Evolutionary conservation across 1,140 invertebrate species (phyloP).

Genomic region (Drosophila teissieri): DNA sequence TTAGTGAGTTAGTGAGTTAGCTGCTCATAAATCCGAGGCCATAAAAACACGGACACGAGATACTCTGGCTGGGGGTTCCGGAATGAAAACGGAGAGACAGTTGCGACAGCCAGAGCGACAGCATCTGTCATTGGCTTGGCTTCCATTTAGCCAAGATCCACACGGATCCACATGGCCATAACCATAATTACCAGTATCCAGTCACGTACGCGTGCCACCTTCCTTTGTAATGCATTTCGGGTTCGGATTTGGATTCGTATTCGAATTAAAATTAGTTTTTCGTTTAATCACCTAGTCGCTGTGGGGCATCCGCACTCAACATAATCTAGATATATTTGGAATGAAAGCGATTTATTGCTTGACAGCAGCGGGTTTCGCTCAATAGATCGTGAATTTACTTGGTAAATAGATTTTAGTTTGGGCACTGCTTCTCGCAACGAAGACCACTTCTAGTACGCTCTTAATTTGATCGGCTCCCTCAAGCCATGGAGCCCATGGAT

Average conservation of each 20-base stretch:
- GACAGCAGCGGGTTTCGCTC: no score
- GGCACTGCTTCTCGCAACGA: no score
- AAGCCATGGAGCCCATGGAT: not conserved
- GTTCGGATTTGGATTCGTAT: no score
- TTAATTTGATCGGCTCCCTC: not conserved
- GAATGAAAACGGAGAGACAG: constrained; percentile 13
- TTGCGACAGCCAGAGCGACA: constrained; percentile 20
- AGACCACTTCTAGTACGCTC: not conserved
- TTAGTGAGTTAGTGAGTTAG: constrained; percentile 68
- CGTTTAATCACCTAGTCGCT: not conserved
- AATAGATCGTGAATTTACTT: no score
- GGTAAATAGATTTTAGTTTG: not conserved
- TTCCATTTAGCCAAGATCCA: constrained; percentile 16
- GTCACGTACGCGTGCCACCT: not conserved
- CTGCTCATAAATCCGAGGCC: constrained; percentile 72
- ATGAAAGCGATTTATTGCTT: not conserved
- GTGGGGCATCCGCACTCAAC: no score
- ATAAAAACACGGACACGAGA: constrained; percentile 38
- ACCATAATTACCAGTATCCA: constrained; percentile 23
- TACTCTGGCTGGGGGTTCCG: not conserved
- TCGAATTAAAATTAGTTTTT: not conserved
- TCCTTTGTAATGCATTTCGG: constrained; percentile 1
- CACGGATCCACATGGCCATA: not conserved
- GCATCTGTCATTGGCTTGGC: constrained; percentile 40
- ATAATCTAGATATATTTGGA: no score